Evolutionary conservation across 2,797 vertebrate genomes (phyloP).

Genomic region (Saxicola maurus): DNA sequence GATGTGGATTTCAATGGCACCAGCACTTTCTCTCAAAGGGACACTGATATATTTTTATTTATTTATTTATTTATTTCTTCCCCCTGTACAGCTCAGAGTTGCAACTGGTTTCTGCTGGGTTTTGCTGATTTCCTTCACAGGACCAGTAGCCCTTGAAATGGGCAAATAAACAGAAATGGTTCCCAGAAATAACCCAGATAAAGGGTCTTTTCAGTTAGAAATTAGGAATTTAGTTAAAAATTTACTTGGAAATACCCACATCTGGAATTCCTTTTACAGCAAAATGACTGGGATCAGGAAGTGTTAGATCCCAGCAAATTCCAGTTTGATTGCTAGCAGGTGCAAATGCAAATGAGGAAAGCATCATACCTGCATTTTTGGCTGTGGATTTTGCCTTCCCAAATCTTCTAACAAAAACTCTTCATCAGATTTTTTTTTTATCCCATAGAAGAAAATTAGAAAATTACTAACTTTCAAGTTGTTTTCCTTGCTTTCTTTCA

Average conservation of each 20-base stretch:
- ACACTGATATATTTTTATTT: not conserved
- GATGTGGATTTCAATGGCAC: conserved; percentile 37
- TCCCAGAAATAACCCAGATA: not conserved
- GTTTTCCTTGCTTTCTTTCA: not conserved
- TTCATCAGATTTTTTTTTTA: not conserved
- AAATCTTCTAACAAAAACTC: not conserved
- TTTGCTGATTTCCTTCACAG: not conserved
- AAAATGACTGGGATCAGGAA: not conserved
- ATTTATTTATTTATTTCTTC: too few relatives aligned
- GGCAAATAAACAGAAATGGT: not conserved
- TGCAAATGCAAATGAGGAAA: conserved; percentile 24
- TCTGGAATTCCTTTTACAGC: conserved; percentile 11
- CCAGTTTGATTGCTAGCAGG: conserved; percentile 25
- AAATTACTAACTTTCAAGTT: conserved; percentile 3
- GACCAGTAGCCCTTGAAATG: not conserved
- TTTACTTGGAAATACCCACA: not conserved
- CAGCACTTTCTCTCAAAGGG: not conserved
- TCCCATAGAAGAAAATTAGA: not conserved
- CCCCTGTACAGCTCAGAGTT: not conserved
- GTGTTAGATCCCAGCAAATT: not conserved
- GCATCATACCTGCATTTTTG: not conserved
- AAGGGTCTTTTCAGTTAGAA: not conserved
- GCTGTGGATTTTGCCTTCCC: not conserved
- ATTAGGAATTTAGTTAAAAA: not conserved
- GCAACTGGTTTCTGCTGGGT: not conserved